Conservation (phyloP, 2,888 invertebrate genomes). For the Uloborus plumipes region DNA sequence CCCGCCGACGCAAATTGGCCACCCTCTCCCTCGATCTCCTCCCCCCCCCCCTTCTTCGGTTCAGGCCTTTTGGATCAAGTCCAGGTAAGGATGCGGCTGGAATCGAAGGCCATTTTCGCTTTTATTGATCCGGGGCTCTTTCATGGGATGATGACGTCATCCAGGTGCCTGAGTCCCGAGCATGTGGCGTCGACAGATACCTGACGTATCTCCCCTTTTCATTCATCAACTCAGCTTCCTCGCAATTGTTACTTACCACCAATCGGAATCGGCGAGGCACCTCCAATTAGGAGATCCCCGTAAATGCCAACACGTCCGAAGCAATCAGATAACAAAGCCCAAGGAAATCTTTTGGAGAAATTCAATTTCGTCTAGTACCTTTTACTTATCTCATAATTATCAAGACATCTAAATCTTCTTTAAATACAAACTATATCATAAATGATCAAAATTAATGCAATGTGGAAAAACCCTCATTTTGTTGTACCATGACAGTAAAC, state of each 20-base stretch:
- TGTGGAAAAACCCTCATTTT: no score
- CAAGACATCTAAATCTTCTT: no score
- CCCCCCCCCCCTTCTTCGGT: not conserved
- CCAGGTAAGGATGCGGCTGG: conserved; percentile 10
- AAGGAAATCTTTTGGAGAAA: no score
- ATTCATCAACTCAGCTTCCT: conserved; percentile 15
- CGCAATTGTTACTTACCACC: conserved; percentile 16
- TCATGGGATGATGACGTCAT: conserved; percentile 59
- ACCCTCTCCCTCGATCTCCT: not conserved
- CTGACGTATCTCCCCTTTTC: conserved; percentile 46
- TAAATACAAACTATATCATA: no score
- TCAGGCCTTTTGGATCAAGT: conserved; percentile 10
- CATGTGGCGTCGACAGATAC: conserved; percentile 63
- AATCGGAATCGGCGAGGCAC: not conserved
- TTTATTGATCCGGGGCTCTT: conserved; percentile 9
- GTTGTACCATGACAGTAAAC: no score
- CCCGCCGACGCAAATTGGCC: conserved; percentile 18
- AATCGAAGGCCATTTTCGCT: conserved; percentile 14
- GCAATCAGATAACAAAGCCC: not conserved
- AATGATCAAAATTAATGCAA: no score
- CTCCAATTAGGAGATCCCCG: conserved; percentile 27
- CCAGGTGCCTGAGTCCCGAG: conserved; percentile 53
- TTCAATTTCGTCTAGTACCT: no score
- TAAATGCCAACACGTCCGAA: conserved; percentile 6
- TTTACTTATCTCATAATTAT: no score